Evolutionary conservation across 1,140 invertebrate species (phyloP).

Genomic region (Euura saliciscinereae): DNA sequence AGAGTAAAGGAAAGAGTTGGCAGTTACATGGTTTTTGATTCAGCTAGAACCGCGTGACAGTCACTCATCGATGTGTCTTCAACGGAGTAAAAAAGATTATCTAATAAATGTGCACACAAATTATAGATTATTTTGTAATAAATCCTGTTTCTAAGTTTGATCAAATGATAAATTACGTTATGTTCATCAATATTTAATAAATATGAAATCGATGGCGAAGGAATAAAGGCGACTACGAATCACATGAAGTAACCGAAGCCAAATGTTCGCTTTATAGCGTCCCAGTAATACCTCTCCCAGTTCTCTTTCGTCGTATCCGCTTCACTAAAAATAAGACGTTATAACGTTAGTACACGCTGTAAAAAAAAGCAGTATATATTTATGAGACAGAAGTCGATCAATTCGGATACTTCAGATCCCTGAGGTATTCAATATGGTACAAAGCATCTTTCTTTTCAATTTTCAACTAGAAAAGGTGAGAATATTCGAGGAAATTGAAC

Average conservation of each 20-base stretch:
- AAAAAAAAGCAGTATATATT: neutral
- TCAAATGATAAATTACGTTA: too few relatives aligned
- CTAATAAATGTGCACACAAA: too few relatives aligned
- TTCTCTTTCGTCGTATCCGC: slow-evolving; percentile 83
- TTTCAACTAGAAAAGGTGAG: neutral
- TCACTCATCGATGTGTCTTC: too few relatives aligned
- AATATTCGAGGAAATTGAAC: neutral
- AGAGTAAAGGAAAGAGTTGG: too few relatives aligned
- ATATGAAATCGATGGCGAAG: slow-evolving; percentile 25
- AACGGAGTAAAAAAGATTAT: too few relatives aligned
- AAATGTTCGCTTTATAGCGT: slow-evolving; percentile 90
- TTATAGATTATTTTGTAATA: too few relatives aligned
- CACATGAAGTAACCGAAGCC: slow-evolving; percentile 85
- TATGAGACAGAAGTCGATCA: neutral
- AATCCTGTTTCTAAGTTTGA: too few relatives aligned
- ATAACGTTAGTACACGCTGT: neutral
- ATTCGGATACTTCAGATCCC: neutral
- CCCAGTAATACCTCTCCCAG: slow-evolving; percentile 93
- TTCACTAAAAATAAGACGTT: slow-evolving; percentile 63
- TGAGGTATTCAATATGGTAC: neutral
- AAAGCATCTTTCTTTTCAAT: neutral
- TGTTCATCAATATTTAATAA: slow-evolving; percentile 44
- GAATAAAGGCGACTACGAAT: slow-evolving; percentile 38
- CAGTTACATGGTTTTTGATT: too few relatives aligned
- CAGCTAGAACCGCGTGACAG: too few relatives aligned